Evolutionary conservation across 1,140 invertebrate genomes (phyloP).

Genomic region (Oryctes rhinoceros): DNA sequence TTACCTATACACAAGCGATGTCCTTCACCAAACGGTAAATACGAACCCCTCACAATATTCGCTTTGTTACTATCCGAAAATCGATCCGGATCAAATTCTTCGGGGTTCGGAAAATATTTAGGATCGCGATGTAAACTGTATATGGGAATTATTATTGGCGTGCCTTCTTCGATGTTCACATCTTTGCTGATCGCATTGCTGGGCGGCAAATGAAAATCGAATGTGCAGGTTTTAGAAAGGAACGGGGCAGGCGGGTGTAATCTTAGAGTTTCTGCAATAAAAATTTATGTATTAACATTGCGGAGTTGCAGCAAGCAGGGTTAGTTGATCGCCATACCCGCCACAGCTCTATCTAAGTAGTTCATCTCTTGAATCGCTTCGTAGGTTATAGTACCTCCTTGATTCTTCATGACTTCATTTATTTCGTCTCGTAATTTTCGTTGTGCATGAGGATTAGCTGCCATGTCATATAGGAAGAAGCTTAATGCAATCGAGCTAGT

Average conservation of each 20-base stretch:
- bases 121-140: conserved; percentile 57
- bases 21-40: conserved; percentile 66
- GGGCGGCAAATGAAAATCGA: conserved; percentile 51
- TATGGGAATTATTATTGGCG: conserved; percentile 51
- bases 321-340: conserved; percentile 11
- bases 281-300: neutral
- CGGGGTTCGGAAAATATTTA: conserved; percentile 65
- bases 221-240: conserved; percentile 53
- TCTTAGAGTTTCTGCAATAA: conserved; percentile 48
- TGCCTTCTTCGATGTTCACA: conserved; percentile 49
- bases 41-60: conserved; percentile 57
- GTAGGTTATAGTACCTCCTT: conserved; percentile 46
- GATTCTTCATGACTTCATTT: conserved; percentile 46
- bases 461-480: conserved; percentile 63
- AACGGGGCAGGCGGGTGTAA: conserved; percentile 55
- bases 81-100: conserved; percentile 68
- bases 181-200: neutral
- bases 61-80: conserved; percentile 60
- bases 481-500: conserved; percentile 68
- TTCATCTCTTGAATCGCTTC: conserved; percentile 49
- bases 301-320: no score
- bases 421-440: conserved; percentile 64
- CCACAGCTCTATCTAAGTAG: conserved; percentile 16
- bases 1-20: conserved; percentile 65
- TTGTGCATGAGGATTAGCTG: conserved; percentile 64